Evolutionary conservation across 2,797 vertebrate genomes (phyloP).

Genomic region (Cephalopachus bancanus): DNA sequence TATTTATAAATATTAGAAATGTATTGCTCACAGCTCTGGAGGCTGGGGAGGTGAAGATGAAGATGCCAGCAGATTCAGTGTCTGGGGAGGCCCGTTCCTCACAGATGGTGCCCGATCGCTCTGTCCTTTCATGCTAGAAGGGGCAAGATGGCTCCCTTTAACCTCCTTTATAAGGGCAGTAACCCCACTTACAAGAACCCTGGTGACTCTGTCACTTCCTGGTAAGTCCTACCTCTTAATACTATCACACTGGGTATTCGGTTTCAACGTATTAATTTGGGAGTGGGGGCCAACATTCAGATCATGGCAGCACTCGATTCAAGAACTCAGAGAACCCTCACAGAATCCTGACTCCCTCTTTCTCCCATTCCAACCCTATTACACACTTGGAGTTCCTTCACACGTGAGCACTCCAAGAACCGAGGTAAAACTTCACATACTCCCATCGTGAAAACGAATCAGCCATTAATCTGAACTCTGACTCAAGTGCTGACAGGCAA

Average conservation of each 20-base stretch:
- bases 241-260: too few relatives aligned
- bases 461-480: background rate
- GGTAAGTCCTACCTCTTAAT: background rate
- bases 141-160: background rate
- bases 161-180: background rate
- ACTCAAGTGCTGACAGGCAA: background rate
- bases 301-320: too few relatives aligned
- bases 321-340: too few relatives aligned
- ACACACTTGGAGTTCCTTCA: background rate
- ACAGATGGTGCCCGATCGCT: background rate
- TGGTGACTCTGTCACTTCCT: background rate
- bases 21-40: background rate
- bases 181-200: background rate
- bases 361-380: background rate
- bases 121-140: background rate
- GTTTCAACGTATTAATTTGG: background rate
- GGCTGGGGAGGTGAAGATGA: background rate
- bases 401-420: accelerated
- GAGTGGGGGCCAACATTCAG: background rate
- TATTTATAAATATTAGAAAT: background rate
- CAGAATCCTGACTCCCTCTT: background rate
- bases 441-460: background rate
- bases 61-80: background rate
- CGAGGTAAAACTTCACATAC: background rate
- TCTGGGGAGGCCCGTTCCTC: background rate